Conservation (phyloP, 2,888 invertebrate species). For the Xanthia togata region DNA sequence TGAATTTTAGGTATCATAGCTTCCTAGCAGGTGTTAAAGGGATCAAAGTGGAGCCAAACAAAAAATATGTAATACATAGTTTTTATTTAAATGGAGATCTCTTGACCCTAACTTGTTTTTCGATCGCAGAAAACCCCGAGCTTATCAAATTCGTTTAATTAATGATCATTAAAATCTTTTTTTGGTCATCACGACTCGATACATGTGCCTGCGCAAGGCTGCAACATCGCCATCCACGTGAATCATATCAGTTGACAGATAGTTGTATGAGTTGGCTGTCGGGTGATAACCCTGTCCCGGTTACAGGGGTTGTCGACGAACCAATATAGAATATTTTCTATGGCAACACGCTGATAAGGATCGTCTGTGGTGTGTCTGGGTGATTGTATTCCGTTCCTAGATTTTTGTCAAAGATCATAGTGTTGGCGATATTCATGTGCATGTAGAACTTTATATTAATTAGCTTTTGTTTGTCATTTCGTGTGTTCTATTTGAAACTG, state of each 20-base stretch:
- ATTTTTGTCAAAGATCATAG: neutral
- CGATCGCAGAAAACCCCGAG: neutral
- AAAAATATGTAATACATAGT: neutral
- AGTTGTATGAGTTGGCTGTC: neutral
- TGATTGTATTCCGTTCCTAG: neutral
- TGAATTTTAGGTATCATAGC: too few relatives aligned
- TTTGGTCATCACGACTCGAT: neutral
- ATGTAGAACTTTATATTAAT: neutral
- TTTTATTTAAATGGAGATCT: neutral
- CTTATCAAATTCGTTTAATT: conserved; percentile 14
- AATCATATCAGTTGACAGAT: neutral
- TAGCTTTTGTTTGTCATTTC: too few relatives aligned
- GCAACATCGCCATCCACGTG: neutral
- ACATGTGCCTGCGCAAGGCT: conserved; percentile 1
- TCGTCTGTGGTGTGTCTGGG: conserved; percentile 3
- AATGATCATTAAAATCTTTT: neutral
- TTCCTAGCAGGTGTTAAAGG: neutral
- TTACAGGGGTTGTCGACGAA: conserved; percentile 1
- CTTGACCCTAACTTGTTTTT: neutral
- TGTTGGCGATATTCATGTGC: neutral
- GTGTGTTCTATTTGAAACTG: too few relatives aligned
- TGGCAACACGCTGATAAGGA: neutral
- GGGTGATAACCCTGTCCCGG: conserved; percentile 1
- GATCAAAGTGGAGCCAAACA: neutral
- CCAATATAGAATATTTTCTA: neutral